phyloP scores from a whole-genome alignment of 2,113 vertebrate genomes.

The Proteles cristata region DNA sequence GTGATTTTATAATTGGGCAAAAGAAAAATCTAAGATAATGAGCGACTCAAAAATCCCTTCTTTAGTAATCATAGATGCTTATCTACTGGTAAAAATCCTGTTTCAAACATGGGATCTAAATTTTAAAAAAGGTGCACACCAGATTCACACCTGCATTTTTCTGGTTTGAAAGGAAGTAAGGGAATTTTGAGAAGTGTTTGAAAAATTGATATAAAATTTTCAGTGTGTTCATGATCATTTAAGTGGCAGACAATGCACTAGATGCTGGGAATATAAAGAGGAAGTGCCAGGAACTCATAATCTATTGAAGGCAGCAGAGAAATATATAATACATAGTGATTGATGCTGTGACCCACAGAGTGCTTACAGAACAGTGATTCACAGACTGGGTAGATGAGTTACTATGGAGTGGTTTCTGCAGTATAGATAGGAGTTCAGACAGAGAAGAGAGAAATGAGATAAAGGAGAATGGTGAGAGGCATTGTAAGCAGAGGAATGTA shows the following conservation, averaged over 20 bases:
- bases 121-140: neutral
- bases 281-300: neutral
- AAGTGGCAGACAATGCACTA: neutral
- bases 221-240: neutral
- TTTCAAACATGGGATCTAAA: conserved; percentile 13
- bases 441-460: neutral
- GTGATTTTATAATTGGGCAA: neutral
- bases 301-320: neutral
- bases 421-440: neutral
- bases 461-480: neutral
- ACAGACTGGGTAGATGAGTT: neutral
- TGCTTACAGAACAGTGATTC: neutral
- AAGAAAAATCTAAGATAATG: neutral
- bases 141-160: neutral
- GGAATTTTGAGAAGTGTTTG: neutral
- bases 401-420: neutral
- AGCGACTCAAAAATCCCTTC: neutral
- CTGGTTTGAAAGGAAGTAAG: conserved; percentile 5
- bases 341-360: neutral
- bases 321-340: neutral
- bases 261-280: neutral
- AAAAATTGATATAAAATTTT: neutral
- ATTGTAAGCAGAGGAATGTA: neutral
- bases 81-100: neutral
- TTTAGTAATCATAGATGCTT: neutral